A percentile compares a stretch with the other conserved stretches of the same genome.
phyloP scores from a whole-genome alignment of 1,140 invertebrate genomes.

The Caerostris extrusa region DNA sequence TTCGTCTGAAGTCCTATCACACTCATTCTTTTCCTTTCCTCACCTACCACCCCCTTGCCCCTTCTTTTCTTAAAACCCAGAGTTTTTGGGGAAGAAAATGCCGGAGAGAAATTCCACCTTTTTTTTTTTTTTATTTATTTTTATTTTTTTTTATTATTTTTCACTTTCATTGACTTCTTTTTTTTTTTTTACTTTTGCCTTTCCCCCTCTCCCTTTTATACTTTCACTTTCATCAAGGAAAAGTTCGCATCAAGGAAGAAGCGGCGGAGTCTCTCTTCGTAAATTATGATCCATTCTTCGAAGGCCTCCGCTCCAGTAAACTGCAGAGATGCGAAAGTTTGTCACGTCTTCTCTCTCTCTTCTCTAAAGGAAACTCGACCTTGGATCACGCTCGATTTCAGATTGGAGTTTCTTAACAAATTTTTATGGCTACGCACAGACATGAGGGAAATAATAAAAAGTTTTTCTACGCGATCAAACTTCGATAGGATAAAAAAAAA shows the following conservation, averaged over 20 bases:
- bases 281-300: conserved; percentile 61
- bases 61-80: not conserved
- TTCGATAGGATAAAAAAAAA: too few species aligned
- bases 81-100: conserved; percentile 21
- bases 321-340: not conserved
- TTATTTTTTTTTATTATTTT: not conserved
- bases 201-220: not conserved
- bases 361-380: not conserved
- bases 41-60: not conserved
- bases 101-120: conserved; percentile 24
- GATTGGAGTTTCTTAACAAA: not conserved
- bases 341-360: not conserved
- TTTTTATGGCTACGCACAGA: not conserved
- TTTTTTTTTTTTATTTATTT: not conserved
- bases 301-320: not conserved
- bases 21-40: conserved; percentile 33
- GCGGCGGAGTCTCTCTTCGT: not conserved
- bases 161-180: not conserved
- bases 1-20: conserved; percentile 71
- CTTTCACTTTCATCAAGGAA: conserved; percentile 68
- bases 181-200: not conserved
- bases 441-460: not conserved
- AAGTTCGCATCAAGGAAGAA: not conserved
- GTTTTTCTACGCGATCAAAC: too few species aligned
- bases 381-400: not conserved